Base-by-base conservation (phyloP, 2,113 vertebrate genomes). In the Microcebus murinus region DNA sequence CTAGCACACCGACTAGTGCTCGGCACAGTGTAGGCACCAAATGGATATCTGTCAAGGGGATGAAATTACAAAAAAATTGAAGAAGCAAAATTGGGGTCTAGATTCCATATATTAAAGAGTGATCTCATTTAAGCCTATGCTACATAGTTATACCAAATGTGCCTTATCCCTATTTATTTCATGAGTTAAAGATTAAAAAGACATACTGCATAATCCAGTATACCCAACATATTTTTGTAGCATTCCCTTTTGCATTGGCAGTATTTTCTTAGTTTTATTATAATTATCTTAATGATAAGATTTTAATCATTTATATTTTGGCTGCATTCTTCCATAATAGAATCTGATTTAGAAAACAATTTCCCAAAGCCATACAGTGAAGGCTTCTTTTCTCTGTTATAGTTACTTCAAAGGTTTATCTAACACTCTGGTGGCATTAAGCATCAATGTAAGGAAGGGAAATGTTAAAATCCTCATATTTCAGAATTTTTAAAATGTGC, bases 381-480 rank as follows among this genome's bases (percentile, higher is more conserved):
- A 90, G 7, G 8, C 34, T 92, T 97, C 50, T 90, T 92, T 93
- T 63, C 65, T 90, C 52, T 95, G 4, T 82, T 92, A 59, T 17
- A 67, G 70, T 90, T 83, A 55, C 36, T 96, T 96, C 50, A 80
- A 90, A 94, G 61, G 42, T 80, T 97, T 42, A 65, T 79, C 84
- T 93, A 96, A 90, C 57, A 92, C 39, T 84, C 57, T 90, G 52
- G 39, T 95, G 63, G 34, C 45, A 90, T 82, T 92, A 96, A 93
- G 52, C n/a, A 85, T 85, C 65, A 88, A 23, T 29, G 52, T 83
- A 97, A 92, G 29, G 36, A 84, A 96, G 39, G 39, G 36, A 92
- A 94, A 93, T 95, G 67, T 94, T 85, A 93, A 97, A 77, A 95
- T 86, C 12, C 48, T 96, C 70, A 34, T 91, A 67, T 89, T 82